A percentile compares a stretch with the other conserved stretches of the same genome.
Evolutionary conservation across 2,113 vertebrate genomes (phyloP).

Genomic region (Callipepla californica): DNA sequence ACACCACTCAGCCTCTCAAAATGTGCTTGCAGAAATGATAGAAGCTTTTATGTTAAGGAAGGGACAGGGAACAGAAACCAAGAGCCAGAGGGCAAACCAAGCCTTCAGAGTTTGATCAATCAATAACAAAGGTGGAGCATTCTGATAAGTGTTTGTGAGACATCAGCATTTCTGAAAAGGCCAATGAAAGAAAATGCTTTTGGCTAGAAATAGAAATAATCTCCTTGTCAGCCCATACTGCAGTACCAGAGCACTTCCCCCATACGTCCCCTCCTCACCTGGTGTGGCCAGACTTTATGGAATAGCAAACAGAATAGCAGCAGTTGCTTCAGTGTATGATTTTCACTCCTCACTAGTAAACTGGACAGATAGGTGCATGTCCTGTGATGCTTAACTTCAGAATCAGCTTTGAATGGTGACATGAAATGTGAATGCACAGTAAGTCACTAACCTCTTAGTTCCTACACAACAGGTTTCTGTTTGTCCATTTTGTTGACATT

Average conservation of each 20-base stretch:
- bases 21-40: neutral
- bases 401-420: neutral
- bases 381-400: neutral
- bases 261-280: rapidly evolving
- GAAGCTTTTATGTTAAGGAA: neutral
- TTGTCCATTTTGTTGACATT: neutral
- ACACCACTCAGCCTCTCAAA: neutral
- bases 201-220: neutral
- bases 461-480: neutral
- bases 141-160: neutral
- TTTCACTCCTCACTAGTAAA: neutral
- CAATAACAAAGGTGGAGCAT: neutral
- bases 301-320: neutral
- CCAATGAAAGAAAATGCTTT: neutral
- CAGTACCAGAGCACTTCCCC: neutral
- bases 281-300: neutral
- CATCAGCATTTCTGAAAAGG: neutral
- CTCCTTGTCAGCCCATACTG: neutral
- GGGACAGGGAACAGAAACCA: neutral
- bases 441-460: neutral
- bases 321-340: neutral
- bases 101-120: neutral
- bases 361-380: neutral
- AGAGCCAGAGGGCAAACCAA: neutral
- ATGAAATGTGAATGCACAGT: neutral